phyloP scores from a whole-genome alignment of 2,888 invertebrate species.

The Drosophila fulvimacula region DNA sequence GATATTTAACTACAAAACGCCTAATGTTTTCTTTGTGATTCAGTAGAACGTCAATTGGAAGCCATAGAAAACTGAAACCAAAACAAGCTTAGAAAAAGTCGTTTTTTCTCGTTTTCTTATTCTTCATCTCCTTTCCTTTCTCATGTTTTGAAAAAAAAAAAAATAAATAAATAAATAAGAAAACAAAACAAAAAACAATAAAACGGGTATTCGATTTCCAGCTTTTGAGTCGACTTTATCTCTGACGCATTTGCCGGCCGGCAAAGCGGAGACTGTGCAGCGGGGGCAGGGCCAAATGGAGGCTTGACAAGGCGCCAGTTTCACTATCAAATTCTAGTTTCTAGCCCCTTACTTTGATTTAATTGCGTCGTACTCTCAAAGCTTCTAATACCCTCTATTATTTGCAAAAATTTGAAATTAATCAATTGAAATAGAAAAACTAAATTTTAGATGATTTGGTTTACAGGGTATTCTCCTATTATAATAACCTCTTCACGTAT shows the following conservation, averaged over 20 bases:
- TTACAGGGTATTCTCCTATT: neutral
- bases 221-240: conserved; percentile 33
- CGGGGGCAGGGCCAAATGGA: neutral
- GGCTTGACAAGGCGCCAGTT: conserved; percentile 3
- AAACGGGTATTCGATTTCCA: conserved; percentile 21
- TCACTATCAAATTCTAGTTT: conserved; percentile 44
- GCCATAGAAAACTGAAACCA: conserved; percentile 53
- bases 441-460: too few species aligned
- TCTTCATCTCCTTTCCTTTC: neutral
- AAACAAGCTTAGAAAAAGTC: conserved; percentile 50
- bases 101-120: conserved; percentile 2
- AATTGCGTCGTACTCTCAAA: conserved; percentile 53
- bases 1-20: too few species aligned
- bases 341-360: conserved; percentile 42
- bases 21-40: conserved; percentile 24
- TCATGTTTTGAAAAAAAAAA: conserved; percentile 8
- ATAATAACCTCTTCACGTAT: neutral
- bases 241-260: conserved; percentile 54
- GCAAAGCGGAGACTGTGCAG: conserved; percentile 22
- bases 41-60: conserved; percentile 43
- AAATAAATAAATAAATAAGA: neutral
- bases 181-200: neutral
- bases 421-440: too few species aligned
- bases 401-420: neutral
- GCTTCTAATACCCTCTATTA: neutral